Base-by-base conservation (phyloP, 2,888 invertebrate species). In the Platypus cylindrus region DNA sequence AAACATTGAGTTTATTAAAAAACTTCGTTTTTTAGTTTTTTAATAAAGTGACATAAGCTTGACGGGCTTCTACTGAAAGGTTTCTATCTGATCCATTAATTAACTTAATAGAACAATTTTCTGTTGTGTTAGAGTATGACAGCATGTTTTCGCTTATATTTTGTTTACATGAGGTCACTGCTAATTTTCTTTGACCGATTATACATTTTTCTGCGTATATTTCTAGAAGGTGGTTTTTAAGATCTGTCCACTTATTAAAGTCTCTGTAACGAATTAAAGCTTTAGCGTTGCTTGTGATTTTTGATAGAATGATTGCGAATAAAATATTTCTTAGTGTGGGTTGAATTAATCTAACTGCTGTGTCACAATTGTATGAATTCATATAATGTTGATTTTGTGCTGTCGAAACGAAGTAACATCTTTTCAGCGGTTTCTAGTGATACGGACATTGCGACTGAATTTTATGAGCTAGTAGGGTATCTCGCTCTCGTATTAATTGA, bases 111-210 rank as follows among this genome's bases (percentile, higher is more conserved):
- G 27, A 37, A 26, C 37, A 37, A 37, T 32, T 37, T 28, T 28
- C 28, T 13, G 14, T 28, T 37, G 28, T 47, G 12, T 46, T 48
- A 3, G 50, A 36, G n/a, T n/a, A n/a, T n/a, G n/a, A n/a, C n/a
- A 35, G 45, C 51, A 9, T n/a, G n/a, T n/a, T n/a, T n/a, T n/a
- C n/a, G n/a, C n/a, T n/a, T n/a, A n/a, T n/a, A n/a, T n/a, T n/a
- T n/a, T n/a, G n/a, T 38, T 39, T 45, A 35, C 48, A 49, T n/a
- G 48, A 48, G 36, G 47, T 47, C 30, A 52, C 37, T 2, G 50
- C 45, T 15, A n/a, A n/a, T n/a, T n/a, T n/a, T n/a, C n/a, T n/a
- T n/a, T n/a, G n/a, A n/a, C n/a, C n/a, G n/a, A n/a, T n/a, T n/a
- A n/a, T n/a, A n/a, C 49, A 17, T 45, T 46, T 47, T 34, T 52